phyloP scores from a whole-genome alignment of 2,113 vertebrate genomes.

The Chauna torquata region DNA sequence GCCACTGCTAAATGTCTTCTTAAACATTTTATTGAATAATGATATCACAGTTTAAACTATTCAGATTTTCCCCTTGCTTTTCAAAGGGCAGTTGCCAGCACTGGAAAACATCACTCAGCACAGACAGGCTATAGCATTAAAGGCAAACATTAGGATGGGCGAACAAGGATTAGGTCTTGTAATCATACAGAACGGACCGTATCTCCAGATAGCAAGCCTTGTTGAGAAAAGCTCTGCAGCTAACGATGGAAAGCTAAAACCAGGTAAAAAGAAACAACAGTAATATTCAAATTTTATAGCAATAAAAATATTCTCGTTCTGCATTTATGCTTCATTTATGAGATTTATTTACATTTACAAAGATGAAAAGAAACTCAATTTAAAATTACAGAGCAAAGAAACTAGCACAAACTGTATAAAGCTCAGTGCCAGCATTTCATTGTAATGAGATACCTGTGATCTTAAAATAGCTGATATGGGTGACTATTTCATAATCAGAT shows the following conservation, averaged over 20 bases:
- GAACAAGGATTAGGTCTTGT: constrained; percentile 55
- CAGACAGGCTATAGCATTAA: constrained; percentile 12
- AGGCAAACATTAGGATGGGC: constrained; percentile 48
- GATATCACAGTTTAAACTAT: neutral
- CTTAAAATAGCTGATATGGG: constrained; percentile 37
- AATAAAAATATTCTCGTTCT: neutral
- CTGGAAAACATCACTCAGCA: neutral
- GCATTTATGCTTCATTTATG: constrained; percentile 10
- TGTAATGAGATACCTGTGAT: constrained; percentile 27
- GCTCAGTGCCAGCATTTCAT: neutral
- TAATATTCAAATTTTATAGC: neutral
- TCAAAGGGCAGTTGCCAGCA: neutral
- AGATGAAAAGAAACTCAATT: constrained; percentile 39
- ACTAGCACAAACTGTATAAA: constrained; percentile 19
- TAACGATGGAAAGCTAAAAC: constrained; percentile 49
- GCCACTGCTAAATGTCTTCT: neutral
- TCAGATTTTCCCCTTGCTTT: constrained; percentile 16
- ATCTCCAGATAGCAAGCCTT: constrained; percentile 62
- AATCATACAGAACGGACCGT: constrained; percentile 46
- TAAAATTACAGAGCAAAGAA: constrained; percentile 40
- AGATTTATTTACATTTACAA: constrained; percentile 24
- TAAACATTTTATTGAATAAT: neutral
- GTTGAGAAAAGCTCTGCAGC: constrained; percentile 57
- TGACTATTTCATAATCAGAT: neutral
- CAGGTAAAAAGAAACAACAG: constrained; percentile 50